Evolutionary conservation across 1,140 invertebrate genomes (phyloP), one percentile per base, ranked within the genome.

Genomic region (Monochamus saltuarius): DNA sequence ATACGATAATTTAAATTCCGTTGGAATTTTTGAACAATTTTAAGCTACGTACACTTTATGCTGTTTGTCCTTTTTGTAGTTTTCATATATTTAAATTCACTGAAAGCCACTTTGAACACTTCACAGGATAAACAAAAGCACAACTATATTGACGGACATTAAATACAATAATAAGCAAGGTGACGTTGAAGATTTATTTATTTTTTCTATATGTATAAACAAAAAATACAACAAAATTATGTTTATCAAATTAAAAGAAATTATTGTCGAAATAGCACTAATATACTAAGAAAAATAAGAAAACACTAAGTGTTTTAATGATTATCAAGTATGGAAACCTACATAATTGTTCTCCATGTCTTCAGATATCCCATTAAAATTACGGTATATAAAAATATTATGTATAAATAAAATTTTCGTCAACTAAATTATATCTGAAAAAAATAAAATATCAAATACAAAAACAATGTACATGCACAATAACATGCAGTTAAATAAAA

Each of bases 61-160:
- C 10, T 58, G 55, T 40, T 43, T 19, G 45, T 61, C 51, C 42
- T 29, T 40, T 22, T 45, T 60, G 35, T 60, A 39, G 39, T 37
- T 43, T 49, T 16, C 55, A 49, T 14, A 37, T 40, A 49, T 42
- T 37, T 7, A 13, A 17, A 38, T 42, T 59, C 60, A 62, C 54
- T 54, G 37, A 63, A 66, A 57, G 56, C 64, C 60, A 61, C 64
- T 56, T 65, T 56, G 59, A 53, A 59, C 65, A 59, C 65, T 69
- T 67, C 65, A 66, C 67, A 75, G 79, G 19, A 51, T n/a, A 13
- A 79, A 74, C 73, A 75, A 72, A 64, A 62, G 17, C 45, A 39
- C 45, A 56, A 37, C n/a, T 42, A 42, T 42, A 13, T 42, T n/a
- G 16, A 56, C 29, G 17, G 16, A 56, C 29, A 56, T 46, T 29